These are phyloP conservation scores for Napeogenes sylphis DNA, from an alignment of 2,888 invertebrate species.

Conservation along the genomic window DNA sequence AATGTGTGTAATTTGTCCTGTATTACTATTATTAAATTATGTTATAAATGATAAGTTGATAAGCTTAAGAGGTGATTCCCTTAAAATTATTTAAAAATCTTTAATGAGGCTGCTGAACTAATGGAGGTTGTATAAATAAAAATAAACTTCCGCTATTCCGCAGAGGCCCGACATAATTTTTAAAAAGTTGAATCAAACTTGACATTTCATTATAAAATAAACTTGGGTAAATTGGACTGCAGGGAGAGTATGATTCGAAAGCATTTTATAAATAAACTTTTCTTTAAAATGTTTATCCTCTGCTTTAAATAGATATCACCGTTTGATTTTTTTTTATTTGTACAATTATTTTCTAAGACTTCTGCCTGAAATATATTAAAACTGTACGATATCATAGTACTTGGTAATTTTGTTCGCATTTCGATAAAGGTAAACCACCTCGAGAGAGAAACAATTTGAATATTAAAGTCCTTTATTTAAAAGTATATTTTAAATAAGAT, in stretches of 20 bases:
- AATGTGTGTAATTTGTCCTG: no score
- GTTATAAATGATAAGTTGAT: no score
- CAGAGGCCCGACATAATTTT: slow-evolving; percentile 8
- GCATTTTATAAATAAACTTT: not conserved
- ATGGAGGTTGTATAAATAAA: slow-evolving; percentile 14
- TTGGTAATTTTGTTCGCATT: no score
- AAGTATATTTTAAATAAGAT: not conserved
- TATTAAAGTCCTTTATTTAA: not conserved
- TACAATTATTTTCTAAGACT: no score
- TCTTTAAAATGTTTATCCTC: not conserved
- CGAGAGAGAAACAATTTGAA: not conserved
- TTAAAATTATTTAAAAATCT: slow-evolving; percentile 3
- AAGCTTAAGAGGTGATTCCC: no score
- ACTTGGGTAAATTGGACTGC: slow-evolving; percentile 10
- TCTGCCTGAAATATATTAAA: no score
- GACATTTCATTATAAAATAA: slow-evolving; percentile 17
- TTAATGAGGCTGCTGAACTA: slow-evolving; percentile 13
- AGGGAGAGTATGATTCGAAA: slow-evolving; percentile 5
- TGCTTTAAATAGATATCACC: no score
- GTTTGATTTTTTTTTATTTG: no score
- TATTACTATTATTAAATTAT: no score
- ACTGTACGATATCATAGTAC: no score
- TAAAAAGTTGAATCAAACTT: slow-evolving; percentile 18
- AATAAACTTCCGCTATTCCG: slow-evolving; percentile 11
- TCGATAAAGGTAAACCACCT: not conserved